Evolutionary conservation across 2,888 invertebrate species (phyloP).

Genomic region (Drosophila mettleri): DNA sequence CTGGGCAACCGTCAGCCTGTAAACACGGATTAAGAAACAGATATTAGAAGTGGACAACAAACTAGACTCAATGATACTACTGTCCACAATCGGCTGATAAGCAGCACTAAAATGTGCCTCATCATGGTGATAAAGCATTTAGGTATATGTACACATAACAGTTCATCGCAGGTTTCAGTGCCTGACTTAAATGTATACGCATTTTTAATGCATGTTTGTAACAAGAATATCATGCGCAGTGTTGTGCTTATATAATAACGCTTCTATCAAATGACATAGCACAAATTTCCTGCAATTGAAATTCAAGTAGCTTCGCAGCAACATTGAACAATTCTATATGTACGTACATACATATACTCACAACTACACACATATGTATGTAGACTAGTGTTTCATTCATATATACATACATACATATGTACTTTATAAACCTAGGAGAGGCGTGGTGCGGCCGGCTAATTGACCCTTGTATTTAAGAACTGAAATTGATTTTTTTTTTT

Average conservation of each 20-base stretch:
- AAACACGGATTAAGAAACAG: background rate
- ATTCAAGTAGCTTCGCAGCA: slow-evolving; percentile 38
- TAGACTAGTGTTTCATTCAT: background rate
- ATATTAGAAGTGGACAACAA: slow-evolving; percentile 12
- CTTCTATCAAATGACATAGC: slow-evolving; percentile 57
- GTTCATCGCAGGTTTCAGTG: background rate
- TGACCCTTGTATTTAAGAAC: slow-evolving; percentile 58
- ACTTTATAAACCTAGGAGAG: slow-evolving; percentile 6
- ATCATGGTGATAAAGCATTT: slow-evolving; percentile 12
- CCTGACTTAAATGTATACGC: background rate
- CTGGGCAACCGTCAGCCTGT: slow-evolving; percentile 88
- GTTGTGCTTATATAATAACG: slow-evolving; percentile 64
- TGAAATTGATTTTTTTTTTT: slow-evolving; percentile 30
- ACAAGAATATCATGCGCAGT: too few relatives aligned
- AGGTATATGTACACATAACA: background rate
- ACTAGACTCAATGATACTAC: slow-evolving; percentile 17
- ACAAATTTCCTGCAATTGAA: slow-evolving; percentile 44
- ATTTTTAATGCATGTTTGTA: background rate
- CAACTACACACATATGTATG: slow-evolving; percentile 1
- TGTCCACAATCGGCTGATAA: slow-evolving; percentile 32
- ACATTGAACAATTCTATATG: background rate
- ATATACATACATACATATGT: background rate
- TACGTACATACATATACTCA: background rate
- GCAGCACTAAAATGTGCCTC: slow-evolving; percentile 19
- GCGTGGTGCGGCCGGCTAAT: slow-evolving; percentile 55